Conservation (phyloP, 2,888 invertebrate genomes). For the Quadroppia sp. region DNA sequence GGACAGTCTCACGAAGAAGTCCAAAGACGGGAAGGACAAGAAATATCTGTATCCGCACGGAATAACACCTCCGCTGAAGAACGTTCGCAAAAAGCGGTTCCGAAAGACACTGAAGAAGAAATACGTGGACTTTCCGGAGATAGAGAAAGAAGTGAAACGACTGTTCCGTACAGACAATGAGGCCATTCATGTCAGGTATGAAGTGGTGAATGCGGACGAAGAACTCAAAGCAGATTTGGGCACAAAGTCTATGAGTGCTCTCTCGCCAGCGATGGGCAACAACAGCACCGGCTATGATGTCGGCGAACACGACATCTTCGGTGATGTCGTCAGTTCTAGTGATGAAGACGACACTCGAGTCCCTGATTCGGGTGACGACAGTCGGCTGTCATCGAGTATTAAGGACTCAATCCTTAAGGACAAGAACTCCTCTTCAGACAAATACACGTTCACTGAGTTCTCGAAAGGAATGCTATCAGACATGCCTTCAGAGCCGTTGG, state of each 20-base stretch:
- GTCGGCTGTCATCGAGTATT: conserved; percentile 55
- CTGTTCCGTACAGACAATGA: conserved; percentile 84
- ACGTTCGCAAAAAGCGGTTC: conserved; percentile 84
- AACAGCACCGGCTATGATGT: conserved; percentile 39
- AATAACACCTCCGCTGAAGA: conserved; percentile 90
- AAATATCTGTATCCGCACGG: conserved; percentile 94
- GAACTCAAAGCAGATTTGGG: conserved; percentile 52
- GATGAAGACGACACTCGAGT: conserved; percentile 69
- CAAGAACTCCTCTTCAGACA: conserved; percentile 41
- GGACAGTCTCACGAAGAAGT: conserved; percentile 57
- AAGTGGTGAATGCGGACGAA: conserved; percentile 82
- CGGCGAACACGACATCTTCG: conserved; percentile 77
- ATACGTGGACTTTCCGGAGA: conserved; percentile 93
- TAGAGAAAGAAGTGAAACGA: conserved; percentile 94
- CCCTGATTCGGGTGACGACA: conserved; percentile 68
- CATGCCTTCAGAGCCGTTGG: neutral
- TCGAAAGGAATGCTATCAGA: conserved; percentile 60
- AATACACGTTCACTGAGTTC: conserved; percentile 60
- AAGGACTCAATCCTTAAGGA: conserved; percentile 39
- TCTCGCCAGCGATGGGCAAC: conserved; percentile 33
- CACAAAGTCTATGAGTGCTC: conserved; percentile 10
- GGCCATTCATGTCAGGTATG: conserved; percentile 80
- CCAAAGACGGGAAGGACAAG: conserved; percentile 83
- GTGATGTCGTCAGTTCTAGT: conserved; percentile 85
- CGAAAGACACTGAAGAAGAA: conserved; percentile 94